Base-by-base conservation (phyloP, 2,888 invertebrate genomes). In the Tribolium freemani region DNA sequence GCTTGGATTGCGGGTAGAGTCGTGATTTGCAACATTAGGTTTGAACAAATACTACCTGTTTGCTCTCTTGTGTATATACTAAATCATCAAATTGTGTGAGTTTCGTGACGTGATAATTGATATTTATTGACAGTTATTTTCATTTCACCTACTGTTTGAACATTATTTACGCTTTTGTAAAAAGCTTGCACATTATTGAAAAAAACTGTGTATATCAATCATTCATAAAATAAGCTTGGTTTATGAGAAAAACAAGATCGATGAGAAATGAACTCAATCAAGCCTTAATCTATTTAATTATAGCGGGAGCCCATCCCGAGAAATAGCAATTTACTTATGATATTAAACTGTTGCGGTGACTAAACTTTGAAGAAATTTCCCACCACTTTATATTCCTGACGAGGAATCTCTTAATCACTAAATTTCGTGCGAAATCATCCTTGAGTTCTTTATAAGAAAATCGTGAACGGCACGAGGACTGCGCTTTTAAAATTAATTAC, bases 311-410 rank as follows among this genome's bases (percentile, higher is more conserved):
- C 5, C 11, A 60, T 26, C 48, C 31, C 20, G 51, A 50, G 31
- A 53, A 50, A 63, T 31, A 51, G 63, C 63, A 63, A 53, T 63
- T 51, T 60, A 48, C 60, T 60, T 60, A 46, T 48, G 60, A 60
- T 60, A 60, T 60, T 60, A 60, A 60, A 48, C 30, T 26, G 26
- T 60, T 60, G 26, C 46, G 48, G 60, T 60, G 60, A 60, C 11
- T 63, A 63, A 63, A 63, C 63, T 63, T 63, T 63, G 63, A 53
- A 51, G 46, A 63, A 50, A 51, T 63, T 50, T 38, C 51, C 20
- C 31, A 16, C 51, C 51, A 51, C 63, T 63, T 63, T 63, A 63
- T 63, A 63, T 63, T 31, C 56, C 8, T 30, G 50, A 13, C 48
- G 44, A 20, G 58, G 20, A 58, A 26, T 30, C 54, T 54, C 10